A percentile compares a stretch with the other conserved stretches of the same genome.
phyloP scores from a whole-genome alignment of 2,888 invertebrate genomes.

The Miltochrista miniata region DNA sequence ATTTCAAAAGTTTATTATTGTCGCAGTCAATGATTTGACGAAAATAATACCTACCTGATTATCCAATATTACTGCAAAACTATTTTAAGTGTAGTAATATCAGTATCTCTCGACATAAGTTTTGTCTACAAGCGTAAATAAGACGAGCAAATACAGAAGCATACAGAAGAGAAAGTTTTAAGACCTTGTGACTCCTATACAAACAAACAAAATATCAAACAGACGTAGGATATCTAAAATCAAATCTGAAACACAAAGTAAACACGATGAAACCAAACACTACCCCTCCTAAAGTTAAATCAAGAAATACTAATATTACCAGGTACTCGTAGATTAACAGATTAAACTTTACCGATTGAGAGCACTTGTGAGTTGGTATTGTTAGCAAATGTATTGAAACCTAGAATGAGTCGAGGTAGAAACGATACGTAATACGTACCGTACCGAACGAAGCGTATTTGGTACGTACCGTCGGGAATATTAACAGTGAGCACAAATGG shows the following conservation, averaged over 20 bases:
- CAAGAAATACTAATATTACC: conserved; percentile 18
- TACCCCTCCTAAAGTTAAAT: conserved; percentile 9
- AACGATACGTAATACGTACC: conserved; percentile 16
- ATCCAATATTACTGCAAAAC: no score
- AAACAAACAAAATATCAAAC: no score
- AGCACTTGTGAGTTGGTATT: conserved; percentile 20
- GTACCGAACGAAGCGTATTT: conserved; percentile 10
- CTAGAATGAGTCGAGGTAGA: conserved; percentile 15
- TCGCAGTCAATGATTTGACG: no score
- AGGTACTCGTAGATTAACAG: conserved; percentile 28
- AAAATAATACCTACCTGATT: no score
- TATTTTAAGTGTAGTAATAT: no score
- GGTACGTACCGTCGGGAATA: conserved; percentile 15
- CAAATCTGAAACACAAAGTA: neutral
- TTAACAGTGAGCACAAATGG: conserved; percentile 5
- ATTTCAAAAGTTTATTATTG: no score
- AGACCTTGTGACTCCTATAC: no score
- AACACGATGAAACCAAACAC: neutral
- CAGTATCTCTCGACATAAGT: no score
- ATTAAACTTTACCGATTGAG: conserved; percentile 31
- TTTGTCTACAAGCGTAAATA: no score
- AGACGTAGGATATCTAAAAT: no score
- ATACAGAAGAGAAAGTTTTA: no score
- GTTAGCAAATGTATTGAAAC: conserved; percentile 30
- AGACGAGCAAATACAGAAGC: no score